Evolutionary conservation across 1,140 invertebrate species (phyloP).

Genomic region (Camponotus pennsylvanicus): DNA sequence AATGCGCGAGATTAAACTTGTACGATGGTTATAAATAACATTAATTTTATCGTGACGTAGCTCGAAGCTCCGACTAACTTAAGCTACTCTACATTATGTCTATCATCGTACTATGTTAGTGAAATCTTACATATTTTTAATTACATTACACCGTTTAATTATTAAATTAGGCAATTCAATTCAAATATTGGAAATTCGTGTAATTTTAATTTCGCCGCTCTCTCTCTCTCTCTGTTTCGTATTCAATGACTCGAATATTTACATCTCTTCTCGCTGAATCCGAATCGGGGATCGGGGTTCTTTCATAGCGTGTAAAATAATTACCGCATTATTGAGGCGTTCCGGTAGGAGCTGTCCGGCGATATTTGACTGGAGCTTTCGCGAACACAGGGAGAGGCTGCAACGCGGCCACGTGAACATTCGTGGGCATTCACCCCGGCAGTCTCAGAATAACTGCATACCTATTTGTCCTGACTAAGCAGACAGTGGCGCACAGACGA

Average conservation of each 20-base stretch:
- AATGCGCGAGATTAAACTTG: conserved; percentile 50
- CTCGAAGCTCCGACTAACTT: conserved; percentile 15
- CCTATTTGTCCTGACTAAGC: conserved; percentile 77
- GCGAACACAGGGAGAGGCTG: conserved; percentile 52
- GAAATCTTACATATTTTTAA: not conserved
- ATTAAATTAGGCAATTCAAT: not conserved
- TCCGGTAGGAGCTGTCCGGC: conserved; percentile 25
- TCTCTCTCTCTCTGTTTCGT: not conserved
- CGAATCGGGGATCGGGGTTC: not conserved
- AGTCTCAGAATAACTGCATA: conserved; percentile 82
- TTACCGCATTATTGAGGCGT: conserved; percentile 46
- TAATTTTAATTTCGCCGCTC: not conserved
- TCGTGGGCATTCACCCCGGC: conserved; percentile 80
- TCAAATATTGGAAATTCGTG: not conserved
- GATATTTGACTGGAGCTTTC: conserved; percentile 75
- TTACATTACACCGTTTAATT: not conserved
- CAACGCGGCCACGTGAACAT: conserved; percentile 61
- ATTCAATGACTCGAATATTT: not conserved
- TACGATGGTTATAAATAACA: conserved; percentile 43
- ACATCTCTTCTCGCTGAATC: not conserved
- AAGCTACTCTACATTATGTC: not conserved
- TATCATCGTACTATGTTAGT: not conserved
- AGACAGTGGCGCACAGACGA: conserved; percentile 74
- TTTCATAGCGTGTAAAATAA: conserved; percentile 42
- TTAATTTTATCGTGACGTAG: conserved; percentile 17